These are phyloP conservation scores for Conomelus anceps DNA, from an alignment of 2,888 invertebrate species.

Conservation along the genomic window DNA sequence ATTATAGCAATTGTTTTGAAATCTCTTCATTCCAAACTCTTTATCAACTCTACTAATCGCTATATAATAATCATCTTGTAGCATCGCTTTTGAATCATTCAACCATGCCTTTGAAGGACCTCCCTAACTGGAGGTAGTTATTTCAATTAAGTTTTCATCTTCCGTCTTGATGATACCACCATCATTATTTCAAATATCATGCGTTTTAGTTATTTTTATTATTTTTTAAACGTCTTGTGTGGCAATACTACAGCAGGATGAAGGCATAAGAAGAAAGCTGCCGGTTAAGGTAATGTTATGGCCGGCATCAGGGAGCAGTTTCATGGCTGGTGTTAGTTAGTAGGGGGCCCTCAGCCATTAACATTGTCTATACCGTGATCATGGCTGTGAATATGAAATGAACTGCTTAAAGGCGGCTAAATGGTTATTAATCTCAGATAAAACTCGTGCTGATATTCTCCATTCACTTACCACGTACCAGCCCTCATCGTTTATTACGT, in stretches of 20 bases:
- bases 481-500: neutral
- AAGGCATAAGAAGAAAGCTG: neutral
- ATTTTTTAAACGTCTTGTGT: neutral
- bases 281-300: neutral
- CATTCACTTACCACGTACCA: neutral
- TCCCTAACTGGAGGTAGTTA: neutral
- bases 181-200: neutral
- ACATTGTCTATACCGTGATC: neutral
- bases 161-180: neutral
- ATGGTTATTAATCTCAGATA: neutral
- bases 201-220: neutral
- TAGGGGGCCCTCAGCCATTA: neutral
- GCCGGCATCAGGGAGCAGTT: neutral
- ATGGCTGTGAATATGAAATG: neutral
- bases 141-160: neutral
- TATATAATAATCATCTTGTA: neutral
- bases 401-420: neutral
- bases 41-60: neutral
- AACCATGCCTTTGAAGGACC: neutral
- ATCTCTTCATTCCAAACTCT: neutral
- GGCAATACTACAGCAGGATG: neutral
- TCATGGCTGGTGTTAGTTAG: neutral
- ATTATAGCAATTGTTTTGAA: too few species aligned
- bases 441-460: neutral
- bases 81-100: neutral